These are phyloP conservation scores for Apaloderma vittatum DNA, from an alignment of 2,113 vertebrate genomes.

Conservation along the genomic window DNA sequence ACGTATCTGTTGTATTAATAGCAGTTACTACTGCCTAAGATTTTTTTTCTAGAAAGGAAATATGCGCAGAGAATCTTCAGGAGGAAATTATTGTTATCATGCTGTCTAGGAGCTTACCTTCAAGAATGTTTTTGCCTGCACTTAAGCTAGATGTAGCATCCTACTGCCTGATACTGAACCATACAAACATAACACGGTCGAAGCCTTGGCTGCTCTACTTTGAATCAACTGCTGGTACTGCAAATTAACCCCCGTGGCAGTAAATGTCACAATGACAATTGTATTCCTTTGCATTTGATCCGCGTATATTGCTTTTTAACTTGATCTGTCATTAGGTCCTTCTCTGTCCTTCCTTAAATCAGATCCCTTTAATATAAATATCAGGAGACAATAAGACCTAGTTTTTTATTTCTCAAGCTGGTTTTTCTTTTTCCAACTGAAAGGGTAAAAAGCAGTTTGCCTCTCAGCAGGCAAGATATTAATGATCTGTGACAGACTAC, in stretches of 20 bases:
- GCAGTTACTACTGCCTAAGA: neutral
- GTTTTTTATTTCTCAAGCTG: neutral
- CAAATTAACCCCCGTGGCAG: neutral
- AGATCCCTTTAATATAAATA: neutral
- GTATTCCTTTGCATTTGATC: constrained; percentile 22
- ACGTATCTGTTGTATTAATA: neutral
- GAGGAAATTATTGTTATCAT: neutral
- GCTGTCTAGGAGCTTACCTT: neutral
- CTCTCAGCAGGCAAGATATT: neutral
- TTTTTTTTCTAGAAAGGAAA: neutral
- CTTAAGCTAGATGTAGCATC: neutral
- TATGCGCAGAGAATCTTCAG: neutral
- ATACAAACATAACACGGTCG: fast-evolving
- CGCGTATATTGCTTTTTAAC: neutral
- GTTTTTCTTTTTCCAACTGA: neutral
- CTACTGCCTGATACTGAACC: neutral
- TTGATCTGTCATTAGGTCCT: neutral
- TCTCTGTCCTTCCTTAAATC: neutral
- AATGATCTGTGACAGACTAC: neutral
- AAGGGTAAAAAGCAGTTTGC: neutral
- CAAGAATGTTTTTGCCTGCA: neutral
- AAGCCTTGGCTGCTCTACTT: neutral
- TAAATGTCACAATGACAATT: neutral
- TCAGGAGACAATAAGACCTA: neutral
- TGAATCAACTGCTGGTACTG: neutral